Conservation (phyloP, 92 coral and sea anemone genomes). For the Epizoanthus stellaris region DNA sequence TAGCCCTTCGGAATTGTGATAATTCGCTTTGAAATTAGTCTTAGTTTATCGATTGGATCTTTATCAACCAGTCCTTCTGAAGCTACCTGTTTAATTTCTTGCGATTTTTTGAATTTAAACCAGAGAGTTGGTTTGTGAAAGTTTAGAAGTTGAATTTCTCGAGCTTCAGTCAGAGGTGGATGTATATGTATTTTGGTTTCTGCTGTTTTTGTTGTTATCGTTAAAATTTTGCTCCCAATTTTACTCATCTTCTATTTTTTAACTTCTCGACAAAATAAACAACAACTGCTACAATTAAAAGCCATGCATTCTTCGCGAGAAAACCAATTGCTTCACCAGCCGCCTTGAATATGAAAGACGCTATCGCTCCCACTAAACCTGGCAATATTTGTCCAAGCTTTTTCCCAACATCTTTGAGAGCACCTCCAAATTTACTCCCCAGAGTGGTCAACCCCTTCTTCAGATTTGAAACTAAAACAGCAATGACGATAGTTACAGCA, state of each 20-base stretch:
- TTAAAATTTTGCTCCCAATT: too few species aligned
- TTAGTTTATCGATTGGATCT: not conserved
- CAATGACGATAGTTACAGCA: not conserved
- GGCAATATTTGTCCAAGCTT: constrained; percentile 6
- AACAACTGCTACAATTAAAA: too few species aligned
- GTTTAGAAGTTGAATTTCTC: not conserved
- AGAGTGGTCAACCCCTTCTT: constrained; percentile 4
- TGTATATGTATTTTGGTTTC: too few species aligned
- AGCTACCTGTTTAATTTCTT: constrained; percentile 10
- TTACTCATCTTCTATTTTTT: too few species aligned
- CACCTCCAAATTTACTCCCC: not conserved
- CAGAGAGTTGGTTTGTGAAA: not conserved
- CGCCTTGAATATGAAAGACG: too few species aligned
- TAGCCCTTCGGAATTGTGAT: not conserved
- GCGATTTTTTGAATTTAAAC: not conserved
- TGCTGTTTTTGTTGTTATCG: too few species aligned
- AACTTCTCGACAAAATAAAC: too few species aligned
- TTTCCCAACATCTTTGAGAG: not conserved
- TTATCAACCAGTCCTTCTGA: not conserved
- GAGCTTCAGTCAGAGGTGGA: not conserved
- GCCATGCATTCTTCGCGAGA: too few species aligned
- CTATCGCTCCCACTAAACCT: too few species aligned
- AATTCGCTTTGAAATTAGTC: not conserved
- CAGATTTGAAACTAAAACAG: not conserved
- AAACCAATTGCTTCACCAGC: too few species aligned